phyloP scores from a whole-genome alignment of 1,140 invertebrate genomes.

The Anoplophora glabripennis region DNA sequence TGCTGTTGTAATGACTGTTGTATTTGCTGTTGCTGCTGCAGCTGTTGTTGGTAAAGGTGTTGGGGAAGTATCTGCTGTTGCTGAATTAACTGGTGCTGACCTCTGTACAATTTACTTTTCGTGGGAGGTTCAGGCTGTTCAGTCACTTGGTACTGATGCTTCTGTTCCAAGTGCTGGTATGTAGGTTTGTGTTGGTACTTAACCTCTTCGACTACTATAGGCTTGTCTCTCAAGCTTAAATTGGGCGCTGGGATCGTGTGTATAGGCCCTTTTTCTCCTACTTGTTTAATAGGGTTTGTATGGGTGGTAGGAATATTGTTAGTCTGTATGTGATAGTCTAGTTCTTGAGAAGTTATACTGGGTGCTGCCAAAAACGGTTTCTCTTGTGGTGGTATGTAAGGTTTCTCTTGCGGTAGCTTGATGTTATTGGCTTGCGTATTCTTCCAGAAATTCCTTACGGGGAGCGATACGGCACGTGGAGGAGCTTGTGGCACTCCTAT shows the following conservation, averaged over 20 bases:
- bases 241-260: slow-evolving; percentile 81
- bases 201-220: slow-evolving; percentile 26
- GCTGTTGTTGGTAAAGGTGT: neutral
- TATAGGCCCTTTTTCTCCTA: slow-evolving; percentile 66
- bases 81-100: neutral
- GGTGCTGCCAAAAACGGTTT: slow-evolving; percentile 13
- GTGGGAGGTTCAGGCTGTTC: slow-evolving; percentile 34
- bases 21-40: slow-evolving; percentile 1
- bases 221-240: slow-evolving; percentile 53
- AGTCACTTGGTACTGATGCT: slow-evolving; percentile 50
- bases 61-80: neutral
- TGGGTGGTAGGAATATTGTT: slow-evolving; percentile 40
- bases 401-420: slow-evolving; percentile 6
- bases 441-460: slow-evolving; percentile 29
- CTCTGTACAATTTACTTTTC: slow-evolving; percentile 1
- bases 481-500: slow-evolving; percentile 2
- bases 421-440: slow-evolving; percentile 16
- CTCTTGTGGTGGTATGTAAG: slow-evolving; percentile 11
- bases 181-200: slow-evolving; percentile 12
- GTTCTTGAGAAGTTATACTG: slow-evolving; percentile 23
- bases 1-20: slow-evolving; percentile 5
- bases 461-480: slow-evolving; percentile 14
- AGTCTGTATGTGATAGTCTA: slow-evolving; percentile 44
- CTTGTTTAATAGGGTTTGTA: slow-evolving; percentile 43
- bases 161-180: slow-evolving; percentile 19